Conservation (phyloP, 2,113 vertebrate genomes). For the Donacobius atricapilla region DNA sequence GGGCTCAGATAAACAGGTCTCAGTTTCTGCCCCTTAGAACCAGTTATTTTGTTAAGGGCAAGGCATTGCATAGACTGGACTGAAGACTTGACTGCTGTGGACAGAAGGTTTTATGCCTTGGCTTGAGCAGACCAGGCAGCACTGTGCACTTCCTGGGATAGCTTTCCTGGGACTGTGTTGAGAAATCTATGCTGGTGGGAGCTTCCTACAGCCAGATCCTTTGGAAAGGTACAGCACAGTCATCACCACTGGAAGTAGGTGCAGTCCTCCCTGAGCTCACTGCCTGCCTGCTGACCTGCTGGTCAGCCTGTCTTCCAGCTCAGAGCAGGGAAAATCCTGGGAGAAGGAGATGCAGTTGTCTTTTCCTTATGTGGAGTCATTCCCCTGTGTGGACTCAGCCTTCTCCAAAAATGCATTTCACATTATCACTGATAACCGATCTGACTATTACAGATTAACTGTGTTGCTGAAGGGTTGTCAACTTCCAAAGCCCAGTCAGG, state of each 20-base stretch:
- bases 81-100: background rate
- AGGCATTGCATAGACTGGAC: background rate
- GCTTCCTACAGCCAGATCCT: background rate
- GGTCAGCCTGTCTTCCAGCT: background rate
- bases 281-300: background rate
- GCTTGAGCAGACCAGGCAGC: background rate
- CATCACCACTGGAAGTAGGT: background rate
- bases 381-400: background rate
- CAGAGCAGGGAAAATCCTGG: background rate
- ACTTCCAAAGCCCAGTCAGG: background rate
- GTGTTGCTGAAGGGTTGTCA: background rate
- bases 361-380: background rate
- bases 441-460: background rate
- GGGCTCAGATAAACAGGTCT: background rate
- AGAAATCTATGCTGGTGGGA: background rate
- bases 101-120: background rate
- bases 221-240: background rate
- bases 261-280: background rate
- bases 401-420: background rate
- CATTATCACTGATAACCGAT: background rate
- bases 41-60: background rate
- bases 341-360: background rate
- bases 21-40: background rate
- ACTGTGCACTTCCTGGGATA: accelerated
- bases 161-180: background rate